A percentile compares a stretch with the other conserved stretches of the same genome.
Conservation (phyloP, 1,140 invertebrate species). For the Aphelenchoides besseyi region DNA sequence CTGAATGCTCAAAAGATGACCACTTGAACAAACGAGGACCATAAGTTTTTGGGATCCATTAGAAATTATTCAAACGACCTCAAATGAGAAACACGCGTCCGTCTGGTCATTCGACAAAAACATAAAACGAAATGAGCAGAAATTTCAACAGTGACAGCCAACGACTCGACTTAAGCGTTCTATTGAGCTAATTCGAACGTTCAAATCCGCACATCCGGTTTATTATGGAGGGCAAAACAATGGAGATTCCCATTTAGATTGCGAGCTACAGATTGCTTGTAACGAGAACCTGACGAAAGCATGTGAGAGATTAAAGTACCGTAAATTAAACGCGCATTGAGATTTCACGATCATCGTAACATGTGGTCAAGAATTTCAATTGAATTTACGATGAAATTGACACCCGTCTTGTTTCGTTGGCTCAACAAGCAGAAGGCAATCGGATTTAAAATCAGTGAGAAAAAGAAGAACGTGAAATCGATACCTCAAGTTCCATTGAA, state of each 20-base stretch:
- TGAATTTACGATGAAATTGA: background rate
- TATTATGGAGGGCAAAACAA: too few species aligned
- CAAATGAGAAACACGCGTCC: background rate
- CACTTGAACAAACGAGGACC: too few species aligned
- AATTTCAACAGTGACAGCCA: too few species aligned
- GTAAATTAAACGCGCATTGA: too few species aligned
- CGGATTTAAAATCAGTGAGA: background rate
- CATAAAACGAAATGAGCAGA: background rate
- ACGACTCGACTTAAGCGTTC: too few species aligned
- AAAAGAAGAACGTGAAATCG: background rate
- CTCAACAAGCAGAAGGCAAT: background rate
- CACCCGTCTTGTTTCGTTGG: background rate
- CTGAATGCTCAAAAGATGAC: slow-evolving; percentile 1
- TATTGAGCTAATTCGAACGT: too few species aligned
- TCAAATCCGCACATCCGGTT: too few species aligned
- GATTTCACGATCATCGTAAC: background rate
- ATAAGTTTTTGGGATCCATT: too few species aligned
- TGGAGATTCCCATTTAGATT: too few species aligned
- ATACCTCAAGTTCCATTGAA: background rate
- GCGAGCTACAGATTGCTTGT: too few species aligned
- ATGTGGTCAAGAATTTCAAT: background rate
- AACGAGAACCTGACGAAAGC: too few species aligned
- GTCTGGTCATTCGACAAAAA: background rate
- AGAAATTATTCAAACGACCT: slow-evolving; percentile 3
- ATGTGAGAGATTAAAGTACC: too few species aligned